Evolutionary conservation across 1,140 invertebrate genomes (phyloP).

Genomic region (Drosophila jambulina): DNA sequence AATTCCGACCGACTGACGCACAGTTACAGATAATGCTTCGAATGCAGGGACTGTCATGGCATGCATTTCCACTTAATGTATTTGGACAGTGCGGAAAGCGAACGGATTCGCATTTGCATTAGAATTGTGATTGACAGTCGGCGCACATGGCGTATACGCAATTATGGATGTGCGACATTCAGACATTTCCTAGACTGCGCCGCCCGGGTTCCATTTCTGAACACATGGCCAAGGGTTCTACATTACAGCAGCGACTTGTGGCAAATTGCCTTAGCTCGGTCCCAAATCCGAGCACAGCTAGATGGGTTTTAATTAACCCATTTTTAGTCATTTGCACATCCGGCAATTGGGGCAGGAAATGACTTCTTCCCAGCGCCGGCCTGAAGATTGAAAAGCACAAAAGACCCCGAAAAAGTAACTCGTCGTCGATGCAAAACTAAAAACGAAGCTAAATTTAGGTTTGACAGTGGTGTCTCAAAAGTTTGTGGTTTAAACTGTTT

Average conservation of each 20-base stretch:
- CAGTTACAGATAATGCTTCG: conserved; percentile 33
- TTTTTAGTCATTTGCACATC: conserved; percentile 76
- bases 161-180: conserved; percentile 63
- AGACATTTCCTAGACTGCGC: conserved; percentile 62
- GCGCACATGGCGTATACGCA: conserved; percentile 79
- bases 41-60: conserved; percentile 31
- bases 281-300: conserved; percentile 35
- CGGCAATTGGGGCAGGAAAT: conserved; percentile 75
- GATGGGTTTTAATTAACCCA: conserved; percentile 71
- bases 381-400: conserved; percentile 42
- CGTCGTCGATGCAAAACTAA: conserved; percentile 27
- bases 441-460: background rate
- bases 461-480: conserved; percentile 4
- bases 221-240: conserved; percentile 13
- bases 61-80: conserved; percentile 48
- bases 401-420: conserved; percentile 29
- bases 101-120: conserved; percentile 60
- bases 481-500: background rate
- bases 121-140: conserved; percentile 70
- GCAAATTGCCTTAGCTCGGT: conserved; percentile 1
- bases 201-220: conserved; percentile 12
- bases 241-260: conserved; percentile 10
- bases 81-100: conserved; percentile 50
- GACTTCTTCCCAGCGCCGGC: conserved; percentile 34
- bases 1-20: conserved; percentile 47